Conservation (phyloP, 1,140 invertebrate genomes). For the Aradophagus sp. region DNA sequence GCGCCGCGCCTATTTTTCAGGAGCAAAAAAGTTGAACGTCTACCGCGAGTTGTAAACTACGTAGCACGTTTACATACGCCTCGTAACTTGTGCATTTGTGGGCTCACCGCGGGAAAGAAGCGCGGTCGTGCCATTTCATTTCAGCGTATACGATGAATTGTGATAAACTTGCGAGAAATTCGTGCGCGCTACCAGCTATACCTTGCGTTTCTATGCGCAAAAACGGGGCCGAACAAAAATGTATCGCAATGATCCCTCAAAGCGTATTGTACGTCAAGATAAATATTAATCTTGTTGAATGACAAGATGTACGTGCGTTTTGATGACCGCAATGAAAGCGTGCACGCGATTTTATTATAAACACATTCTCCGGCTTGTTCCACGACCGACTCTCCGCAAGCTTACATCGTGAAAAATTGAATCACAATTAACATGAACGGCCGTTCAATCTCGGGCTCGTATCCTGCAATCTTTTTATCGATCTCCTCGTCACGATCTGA, state of each 20-base stretch:
- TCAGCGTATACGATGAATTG: conserved; percentile 57
- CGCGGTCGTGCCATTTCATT: conserved; percentile 62
- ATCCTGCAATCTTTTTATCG: too few relatives aligned
- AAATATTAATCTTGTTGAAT: conserved; percentile 26
- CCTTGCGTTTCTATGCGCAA: conserved; percentile 1
- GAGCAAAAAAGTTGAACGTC: conserved; percentile 46
- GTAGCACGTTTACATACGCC: conserved; percentile 28
- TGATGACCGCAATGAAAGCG: too few relatives aligned
- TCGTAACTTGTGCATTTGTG: conserved; percentile 60
- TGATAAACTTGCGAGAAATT: conserved; percentile 44
- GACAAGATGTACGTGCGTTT: too few relatives aligned
- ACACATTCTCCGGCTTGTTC: too few relatives aligned
- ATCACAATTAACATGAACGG: too few relatives aligned
- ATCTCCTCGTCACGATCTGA: too few relatives aligned
- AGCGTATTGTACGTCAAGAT: conserved; percentile 19
- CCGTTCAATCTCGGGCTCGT: too few relatives aligned
- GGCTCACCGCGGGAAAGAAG: conserved; percentile 64
- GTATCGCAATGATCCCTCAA: conserved; percentile 14
- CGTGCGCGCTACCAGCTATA: conserved; percentile 20
- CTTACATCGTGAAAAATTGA: too few relatives aligned
- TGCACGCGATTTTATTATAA: too few relatives aligned
- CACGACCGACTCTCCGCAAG: too few relatives aligned
- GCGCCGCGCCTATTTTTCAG: conserved; percentile 23
- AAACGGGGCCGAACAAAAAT: conserved; percentile 22
- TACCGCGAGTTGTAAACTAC: conserved; percentile 43